Conservation (phyloP, 2,888 invertebrate species). For the Spilarctia lutea region DNA sequence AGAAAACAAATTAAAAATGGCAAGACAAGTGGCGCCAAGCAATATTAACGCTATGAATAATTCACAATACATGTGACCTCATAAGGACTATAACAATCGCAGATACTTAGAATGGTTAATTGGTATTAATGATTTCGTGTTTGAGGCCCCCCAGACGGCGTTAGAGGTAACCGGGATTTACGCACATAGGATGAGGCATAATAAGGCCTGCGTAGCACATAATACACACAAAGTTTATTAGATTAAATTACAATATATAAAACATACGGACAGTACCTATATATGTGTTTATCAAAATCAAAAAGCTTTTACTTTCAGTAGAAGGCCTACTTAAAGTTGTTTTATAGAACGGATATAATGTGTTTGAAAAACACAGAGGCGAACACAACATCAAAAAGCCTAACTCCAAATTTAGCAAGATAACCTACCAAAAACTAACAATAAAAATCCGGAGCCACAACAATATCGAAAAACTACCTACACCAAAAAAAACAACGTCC, state of each 20-base stretch:
- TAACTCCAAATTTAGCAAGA: too few species aligned
- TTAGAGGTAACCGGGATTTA: neutral
- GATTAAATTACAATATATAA: neutral
- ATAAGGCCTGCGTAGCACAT: neutral
- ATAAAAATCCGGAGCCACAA: too few species aligned
- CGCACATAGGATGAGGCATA: neutral
- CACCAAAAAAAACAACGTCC: too few species aligned
- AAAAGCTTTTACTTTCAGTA: too few species aligned
- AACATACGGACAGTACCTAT: too few species aligned
- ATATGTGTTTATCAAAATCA: too few species aligned
- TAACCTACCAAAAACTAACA: too few species aligned
- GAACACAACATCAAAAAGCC: too few species aligned
- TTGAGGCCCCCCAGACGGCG: neutral
- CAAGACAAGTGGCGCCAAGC: neutral
- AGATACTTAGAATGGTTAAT: neutral
- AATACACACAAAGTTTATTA: neutral
- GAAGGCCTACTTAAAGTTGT: too few species aligned
- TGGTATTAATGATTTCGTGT: neutral
- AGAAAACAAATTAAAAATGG: neutral
- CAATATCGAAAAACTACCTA: too few species aligned
- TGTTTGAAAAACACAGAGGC: too few species aligned
- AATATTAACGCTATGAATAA: neutral
- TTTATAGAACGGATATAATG: too few species aligned
- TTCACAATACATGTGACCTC: constrained; percentile 3
- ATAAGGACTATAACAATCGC: neutral